Percentiles rank a stretch among this genome's conserved stretches.
phyloP scores from a whole-genome alignment of 2,113 vertebrate species.

The Scophthalmus maximus region DNA sequence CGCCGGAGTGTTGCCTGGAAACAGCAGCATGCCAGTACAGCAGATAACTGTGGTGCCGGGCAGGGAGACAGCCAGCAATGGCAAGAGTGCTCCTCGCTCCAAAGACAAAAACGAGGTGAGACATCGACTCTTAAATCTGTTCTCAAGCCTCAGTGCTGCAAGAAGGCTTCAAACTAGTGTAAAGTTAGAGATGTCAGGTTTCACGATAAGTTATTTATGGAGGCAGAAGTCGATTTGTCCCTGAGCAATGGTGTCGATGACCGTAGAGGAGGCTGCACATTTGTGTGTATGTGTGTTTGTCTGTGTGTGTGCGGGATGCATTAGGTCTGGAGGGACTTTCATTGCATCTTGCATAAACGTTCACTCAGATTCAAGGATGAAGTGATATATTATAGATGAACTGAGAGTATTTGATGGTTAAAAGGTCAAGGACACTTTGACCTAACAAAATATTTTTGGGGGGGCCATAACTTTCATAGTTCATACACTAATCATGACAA shows the following conservation, averaged over 20 bases:
- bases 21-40: slow-evolving; percentile 90
- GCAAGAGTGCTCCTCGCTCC: slow-evolving; percentile 86
- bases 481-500: no score
- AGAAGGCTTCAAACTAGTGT: not conserved
- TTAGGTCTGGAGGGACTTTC: not conserved
- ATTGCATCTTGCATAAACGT: not conserved
- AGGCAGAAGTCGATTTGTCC: not conserved
- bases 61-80: slow-evolving; percentile 84
- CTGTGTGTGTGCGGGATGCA: not conserved
- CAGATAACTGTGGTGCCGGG: slow-evolving; percentile 93
- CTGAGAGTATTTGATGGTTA: not conserved
- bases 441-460: not conserved
- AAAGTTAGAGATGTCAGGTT: slow-evolving; percentile 23
- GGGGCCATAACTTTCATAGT: no score
- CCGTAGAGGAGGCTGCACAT: not conserved
- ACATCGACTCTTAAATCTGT: slow-evolving; percentile 13
- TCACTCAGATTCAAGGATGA: no score
- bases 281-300: no score
- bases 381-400: no score
- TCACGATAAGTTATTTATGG: slow-evolving; percentile 1
- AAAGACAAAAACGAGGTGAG: slow-evolving; percentile 94
- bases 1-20: slow-evolving; percentile 60
- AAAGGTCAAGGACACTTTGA: not conserved
- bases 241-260: not conserved
- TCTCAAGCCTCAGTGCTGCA: not conserved